Evolutionary conservation across 2,113 vertebrate genomes (phyloP), one percentile per base, ranked within the genome.

Genomic region (Peromyscus maniculatus): DNA sequence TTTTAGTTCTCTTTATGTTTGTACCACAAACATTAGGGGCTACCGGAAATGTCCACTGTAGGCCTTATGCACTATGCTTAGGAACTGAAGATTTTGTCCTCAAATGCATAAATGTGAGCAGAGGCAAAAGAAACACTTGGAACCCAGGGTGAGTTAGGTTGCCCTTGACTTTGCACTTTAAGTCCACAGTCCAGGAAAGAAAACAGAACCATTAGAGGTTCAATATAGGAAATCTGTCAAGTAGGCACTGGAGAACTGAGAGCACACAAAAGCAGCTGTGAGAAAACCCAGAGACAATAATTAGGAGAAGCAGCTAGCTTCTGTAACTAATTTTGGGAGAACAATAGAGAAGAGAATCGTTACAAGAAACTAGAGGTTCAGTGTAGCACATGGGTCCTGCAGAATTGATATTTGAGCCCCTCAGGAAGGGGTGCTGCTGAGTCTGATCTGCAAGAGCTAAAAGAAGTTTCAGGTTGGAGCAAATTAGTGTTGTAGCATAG

Each of bases 101-200:
- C 21, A 92, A 86, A 86, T 67, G 57, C 26, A 96, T 84, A 55
- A 64, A 66, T 31, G 1, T 39, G 72, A 89, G 57, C 84, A 94
- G 64, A 92, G n/a, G 31, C 92, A 86, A 79, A 22, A 95, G 71
- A 93, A 86, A 26, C 78, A 92, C 7, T 33, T 86, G 77, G 49
- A 72, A 26, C 36, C 36, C 55, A n/a, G 36, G 55, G 55, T 33
- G 2, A 83, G 80, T 59, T 33, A 52, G 46, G 28, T 52, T 52
- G 49, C 7, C 28, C 77, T 79, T 55, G 28, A 52, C 49, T 79
- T 79, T 49, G 33, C 33, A 79, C 46, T 79, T 80, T 80, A 80
- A 55, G 49, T 80, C 17, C 49, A 80, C 31, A 80, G 49, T 80
- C 31, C 78, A 80, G 78, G 36, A 49, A 80, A 80, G 78, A 64